Base-by-base conservation (phyloP, 2,888 invertebrate species). In the Neoaliturus tenellus region DNA sequence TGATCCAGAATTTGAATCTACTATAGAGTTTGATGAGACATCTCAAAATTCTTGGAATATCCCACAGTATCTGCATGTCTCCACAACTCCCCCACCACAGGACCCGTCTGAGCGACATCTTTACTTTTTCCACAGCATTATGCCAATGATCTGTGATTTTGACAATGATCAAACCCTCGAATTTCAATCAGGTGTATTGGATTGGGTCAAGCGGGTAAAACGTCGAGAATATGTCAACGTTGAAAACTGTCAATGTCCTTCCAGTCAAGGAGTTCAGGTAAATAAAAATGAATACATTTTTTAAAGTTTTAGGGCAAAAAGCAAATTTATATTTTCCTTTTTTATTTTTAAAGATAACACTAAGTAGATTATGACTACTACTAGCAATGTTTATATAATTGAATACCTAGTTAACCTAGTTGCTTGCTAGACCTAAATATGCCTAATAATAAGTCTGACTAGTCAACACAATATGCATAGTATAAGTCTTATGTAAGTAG, bases 111-210 rank as follows among this genome's bases (percentile, higher is more conserved):
- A 41, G 33, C 23, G 23, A 8, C 71, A 71, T 35, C 71, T 71
- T 3, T 71, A 71, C 25, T 71, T 71, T n/a, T 71, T 71, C 14
- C 71, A 71, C 20, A 71, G 71, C 25, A 71, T 41, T n/a, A 5
- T 71, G 71, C 71, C 71, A 17, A 35, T 71, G 71, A 71, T 71
- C 20, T 35, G 39, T 71, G 71, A 71, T 8, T 71, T 71, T 41
- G 41, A 71, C 41, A 23, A 71, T 10, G 41, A 41, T 71, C 71
- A 71, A 41, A 35, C 23, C 6, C 33, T 71, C 1, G 71, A 71
- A 8, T 71, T 71, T 17, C 71, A 71, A 1, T 4, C 39, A 14
- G 71, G 33, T 71, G 71, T 71, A 5, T 41, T 71, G 3, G 71
- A 71, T 23, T 33, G 71, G 6, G 20, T 71, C 23, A 71, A 71